Base-by-base conservation (phyloP, 2,888 invertebrate species). In the Synanthedon andrenaeformis region DNA sequence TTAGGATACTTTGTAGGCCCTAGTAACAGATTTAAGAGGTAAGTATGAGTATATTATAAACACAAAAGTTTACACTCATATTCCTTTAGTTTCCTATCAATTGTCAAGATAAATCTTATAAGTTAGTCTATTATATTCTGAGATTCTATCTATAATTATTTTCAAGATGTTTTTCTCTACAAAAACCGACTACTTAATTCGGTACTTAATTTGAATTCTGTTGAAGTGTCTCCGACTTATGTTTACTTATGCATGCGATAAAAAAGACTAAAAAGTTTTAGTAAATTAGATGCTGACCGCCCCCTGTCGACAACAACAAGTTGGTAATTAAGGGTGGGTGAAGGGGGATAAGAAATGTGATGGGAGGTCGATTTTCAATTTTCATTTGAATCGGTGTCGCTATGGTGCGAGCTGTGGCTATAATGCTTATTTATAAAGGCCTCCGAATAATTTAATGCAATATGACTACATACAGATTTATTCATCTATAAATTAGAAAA, bases 361-460 rank as follows among this genome's bases (percentile, higher is more conserved):
- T 60, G 69, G 55, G 57, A 55, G 68, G 69, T 64, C 67, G 68
- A 71, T 69, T 69, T 73, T 73, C 65, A 69, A 76, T 76, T 74
- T 75, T 67, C 75, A 74, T 76, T 70, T 74, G 71, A 76, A 76
- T 75, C 62, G 66, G 59, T 54, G 35, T 35, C 35, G 55, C 19
- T 59, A 57, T 62, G 59, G 59, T 59, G 61, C 62, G 35, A 35
- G 58, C 53, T 62, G 58, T 63, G 57, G 59, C 57, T 58, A 53
- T 56, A 59, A 58, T 58, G 59, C 60, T 66, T 67, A 72, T 67
- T 66, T 67, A 72, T 67, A 69, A 67, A 66, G 63, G 61, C 23
- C 49, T 17, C 63, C 64, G 64, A 72, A 69, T 66, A 66, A 74
- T 74, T 70, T 67, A 66, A 65, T 70, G 69, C 70, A 63, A 61